Percentiles rank a stretch among this genome's conserved stretches.
Evolutionary conservation across 1,140 invertebrate genomes (phyloP).

Genomic region (Hypothenemus hampei): DNA sequence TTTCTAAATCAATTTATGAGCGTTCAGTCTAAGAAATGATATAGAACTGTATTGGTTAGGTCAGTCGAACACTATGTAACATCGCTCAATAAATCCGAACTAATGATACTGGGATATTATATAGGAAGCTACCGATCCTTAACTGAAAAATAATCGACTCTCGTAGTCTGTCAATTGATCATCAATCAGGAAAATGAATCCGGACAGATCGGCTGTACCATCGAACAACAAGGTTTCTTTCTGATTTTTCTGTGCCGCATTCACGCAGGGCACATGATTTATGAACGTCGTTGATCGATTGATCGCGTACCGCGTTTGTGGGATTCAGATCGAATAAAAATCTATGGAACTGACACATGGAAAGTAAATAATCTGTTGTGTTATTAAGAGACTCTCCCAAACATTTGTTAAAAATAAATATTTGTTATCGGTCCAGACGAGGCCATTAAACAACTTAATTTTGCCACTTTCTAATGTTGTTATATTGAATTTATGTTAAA

Average conservation of each 20-base stretch:
- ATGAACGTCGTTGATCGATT: slow-evolving; percentile 26
- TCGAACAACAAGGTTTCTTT: slow-evolving; percentile 32
- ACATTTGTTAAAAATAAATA: too few relatives aligned
- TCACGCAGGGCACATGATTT: slow-evolving; percentile 28
- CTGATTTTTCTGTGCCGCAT: slow-evolving; percentile 25
- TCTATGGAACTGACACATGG: slow-evolving; percentile 14
- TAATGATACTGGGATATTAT: slow-evolving; percentile 24
- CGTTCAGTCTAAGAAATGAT: slow-evolving; percentile 2
- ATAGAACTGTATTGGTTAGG: not conserved
- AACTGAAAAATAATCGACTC: slow-evolving; percentile 35
- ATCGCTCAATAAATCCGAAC: slow-evolving; percentile 23
- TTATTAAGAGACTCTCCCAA: too few relatives aligned
- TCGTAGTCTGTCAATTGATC: slow-evolving; percentile 35
- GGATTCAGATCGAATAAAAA: slow-evolving; percentile 18
- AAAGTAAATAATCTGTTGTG: too few relatives aligned
- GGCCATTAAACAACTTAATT: too few relatives aligned
- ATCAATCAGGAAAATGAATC: slow-evolving; percentile 38
- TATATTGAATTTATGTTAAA: too few relatives aligned
- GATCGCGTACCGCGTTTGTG: slow-evolving; percentile 24
- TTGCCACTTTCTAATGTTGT: too few relatives aligned
- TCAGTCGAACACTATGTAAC: slow-evolving; percentile 17
- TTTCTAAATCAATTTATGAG: not conserved
- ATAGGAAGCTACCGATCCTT: slow-evolving; percentile 21
- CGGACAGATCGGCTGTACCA: slow-evolving; percentile 35
- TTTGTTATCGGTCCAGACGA: too few relatives aligned